Evolutionary conservation across 2,888 invertebrate genomes (phyloP).

Genomic region (Trilocha varians): DNA sequence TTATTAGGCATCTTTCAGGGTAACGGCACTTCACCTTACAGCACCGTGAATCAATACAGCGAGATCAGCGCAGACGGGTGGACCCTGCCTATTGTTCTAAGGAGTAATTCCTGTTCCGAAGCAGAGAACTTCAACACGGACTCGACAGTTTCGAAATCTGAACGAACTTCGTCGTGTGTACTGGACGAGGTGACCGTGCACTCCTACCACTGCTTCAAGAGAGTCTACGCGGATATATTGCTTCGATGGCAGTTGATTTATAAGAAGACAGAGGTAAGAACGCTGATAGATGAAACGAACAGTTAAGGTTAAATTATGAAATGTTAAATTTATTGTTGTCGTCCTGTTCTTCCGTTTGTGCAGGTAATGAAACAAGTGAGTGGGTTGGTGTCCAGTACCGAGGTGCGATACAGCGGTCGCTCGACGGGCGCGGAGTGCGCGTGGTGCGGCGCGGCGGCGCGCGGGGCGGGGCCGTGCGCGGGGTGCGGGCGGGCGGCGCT

Average conservation of each 20-base stretch:
- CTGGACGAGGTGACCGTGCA: conserved; percentile 60
- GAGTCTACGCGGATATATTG: conserved; percentile 90
- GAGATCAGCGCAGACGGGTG: conserved; percentile 86
- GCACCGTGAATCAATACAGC: conserved; percentile 83
- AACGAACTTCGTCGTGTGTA: conserved; percentile 48
- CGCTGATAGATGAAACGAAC: too few relatives aligned
- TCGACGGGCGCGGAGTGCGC: conserved; percentile 80
- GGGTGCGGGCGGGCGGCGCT: conserved; percentile 82
- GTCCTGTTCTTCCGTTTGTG: conserved; percentile 1
- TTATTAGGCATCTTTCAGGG: conserved; percentile 41
- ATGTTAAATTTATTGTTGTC: too few relatives aligned
- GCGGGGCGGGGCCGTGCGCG: conserved; percentile 82
- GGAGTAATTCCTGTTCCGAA: conserved; percentile 91
- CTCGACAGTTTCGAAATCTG: conserved; percentile 46
- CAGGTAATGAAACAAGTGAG: conserved; percentile 76
- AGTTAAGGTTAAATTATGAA: too few relatives aligned
- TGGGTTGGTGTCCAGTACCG: conserved; percentile 36
- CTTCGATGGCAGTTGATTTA: conserved; percentile 88
- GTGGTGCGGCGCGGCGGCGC: conserved; percentile 74
- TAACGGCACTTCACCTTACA: conserved; percentile 87
- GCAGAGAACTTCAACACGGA: conserved; percentile 80
- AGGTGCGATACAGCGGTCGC: conserved; percentile 74
- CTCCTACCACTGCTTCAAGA: conserved; percentile 88
- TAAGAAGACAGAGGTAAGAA: conserved; percentile 82
- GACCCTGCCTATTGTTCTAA: conserved; percentile 79